These are phyloP conservation scores for Rhabdophis nuchalis DNA, from an alignment of 2,797 vertebrate species.

Conservation along the genomic window DNA sequence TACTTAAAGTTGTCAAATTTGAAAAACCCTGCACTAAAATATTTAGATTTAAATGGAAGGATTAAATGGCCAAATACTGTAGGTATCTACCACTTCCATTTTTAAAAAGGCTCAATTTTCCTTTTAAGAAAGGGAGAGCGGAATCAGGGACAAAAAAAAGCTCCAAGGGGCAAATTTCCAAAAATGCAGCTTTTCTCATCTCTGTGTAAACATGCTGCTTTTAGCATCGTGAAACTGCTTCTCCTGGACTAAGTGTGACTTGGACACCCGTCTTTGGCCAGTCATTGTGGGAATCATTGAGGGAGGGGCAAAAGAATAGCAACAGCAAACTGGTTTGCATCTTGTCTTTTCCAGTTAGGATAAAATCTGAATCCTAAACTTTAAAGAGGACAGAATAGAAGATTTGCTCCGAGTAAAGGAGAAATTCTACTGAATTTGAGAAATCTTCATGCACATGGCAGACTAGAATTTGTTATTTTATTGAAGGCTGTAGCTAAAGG, in stretches of 20 bases:
- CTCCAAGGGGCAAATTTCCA: background rate
- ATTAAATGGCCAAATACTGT: background rate
- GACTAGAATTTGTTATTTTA: conserved; percentile 49
- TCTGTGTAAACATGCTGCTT: background rate
- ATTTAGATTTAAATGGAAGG: background rate
- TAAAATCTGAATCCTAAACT: background rate
- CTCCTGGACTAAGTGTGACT: background rate
- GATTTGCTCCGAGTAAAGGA: background rate
- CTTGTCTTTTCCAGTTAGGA: background rate
- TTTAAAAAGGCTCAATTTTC: background rate
- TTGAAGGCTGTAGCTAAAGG: conserved; percentile 52
- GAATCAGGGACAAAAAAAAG: background rate
- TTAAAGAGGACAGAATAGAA: background rate
- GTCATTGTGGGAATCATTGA: background rate
- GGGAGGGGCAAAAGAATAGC: background rate
- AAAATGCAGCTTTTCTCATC: background rate
- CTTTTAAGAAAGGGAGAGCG: background rate
- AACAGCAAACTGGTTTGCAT: background rate
- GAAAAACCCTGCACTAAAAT: background rate
- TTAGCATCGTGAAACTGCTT: background rate
- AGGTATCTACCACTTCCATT: background rate
- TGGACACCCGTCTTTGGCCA: background rate
- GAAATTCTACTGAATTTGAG: background rate
- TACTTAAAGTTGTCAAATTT: background rate
- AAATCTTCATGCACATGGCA: conserved; percentile 8